These are phyloP conservation scores for Bimastos eiseni DNA, from an alignment of 2,888 invertebrate genomes.

Conservation along the genomic window DNA sequence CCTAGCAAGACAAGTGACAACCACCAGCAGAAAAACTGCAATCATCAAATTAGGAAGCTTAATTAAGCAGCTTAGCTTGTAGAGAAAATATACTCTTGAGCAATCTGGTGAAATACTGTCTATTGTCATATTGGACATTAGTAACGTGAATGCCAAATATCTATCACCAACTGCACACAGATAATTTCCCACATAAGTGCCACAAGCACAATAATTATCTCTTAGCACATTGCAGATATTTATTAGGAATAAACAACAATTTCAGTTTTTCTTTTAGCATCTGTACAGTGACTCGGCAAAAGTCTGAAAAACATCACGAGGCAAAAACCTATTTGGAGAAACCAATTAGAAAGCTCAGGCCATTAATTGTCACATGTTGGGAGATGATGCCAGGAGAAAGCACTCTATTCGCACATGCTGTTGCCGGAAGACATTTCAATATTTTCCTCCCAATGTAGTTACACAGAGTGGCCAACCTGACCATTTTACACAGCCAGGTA, in stretches of 20 bases:
- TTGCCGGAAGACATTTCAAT: not conserved
- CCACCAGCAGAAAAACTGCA: not conserved
- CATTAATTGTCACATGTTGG: not conserved
- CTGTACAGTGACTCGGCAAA: conserved; percentile 9
- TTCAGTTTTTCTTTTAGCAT: not conserved
- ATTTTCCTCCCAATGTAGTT: not conserved
- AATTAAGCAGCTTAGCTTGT: not conserved
- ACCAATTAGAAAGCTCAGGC: not conserved
- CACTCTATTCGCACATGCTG: not conserved
- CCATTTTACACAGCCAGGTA: not conserved
- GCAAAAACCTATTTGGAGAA: not conserved
- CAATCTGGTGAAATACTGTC: not conserved
- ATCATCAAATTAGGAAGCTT: not conserved
- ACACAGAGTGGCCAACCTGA: not conserved
- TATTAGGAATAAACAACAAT: conserved; percentile 2
- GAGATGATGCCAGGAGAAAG: not conserved
- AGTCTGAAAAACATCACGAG: not conserved
- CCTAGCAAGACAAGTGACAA: not conserved
- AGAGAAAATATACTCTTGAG: not conserved
- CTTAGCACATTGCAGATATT: not conserved
- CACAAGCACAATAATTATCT: not conserved
- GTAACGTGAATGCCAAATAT: not conserved
- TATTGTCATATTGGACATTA: not conserved
- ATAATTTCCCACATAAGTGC: not conserved
- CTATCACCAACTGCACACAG: not conserved